phyloP scores from a whole-genome alignment of 1,140 invertebrate species.

The Palaemon carinicauda region DNA sequence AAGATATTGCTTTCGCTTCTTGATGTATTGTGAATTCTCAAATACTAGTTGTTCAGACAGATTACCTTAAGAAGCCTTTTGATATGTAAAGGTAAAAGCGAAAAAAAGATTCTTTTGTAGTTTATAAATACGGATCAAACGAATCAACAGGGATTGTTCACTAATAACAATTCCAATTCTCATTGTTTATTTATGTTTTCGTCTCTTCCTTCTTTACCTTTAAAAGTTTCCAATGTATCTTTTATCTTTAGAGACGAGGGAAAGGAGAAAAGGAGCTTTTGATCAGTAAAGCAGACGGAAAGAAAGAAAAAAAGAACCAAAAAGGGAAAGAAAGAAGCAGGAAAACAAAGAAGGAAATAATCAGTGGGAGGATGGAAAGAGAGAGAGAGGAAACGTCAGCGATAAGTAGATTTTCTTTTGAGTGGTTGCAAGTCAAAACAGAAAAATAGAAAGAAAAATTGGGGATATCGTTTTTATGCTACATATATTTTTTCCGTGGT shows the following conservation, averaged over 20 bases:
- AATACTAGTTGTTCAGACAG: too few relatives aligned
- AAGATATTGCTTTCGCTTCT: too few relatives aligned
- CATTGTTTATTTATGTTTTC: too few relatives aligned
- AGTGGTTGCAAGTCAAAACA: not conserved
- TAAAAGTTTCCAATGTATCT: not conserved
- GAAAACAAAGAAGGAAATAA: not conserved
- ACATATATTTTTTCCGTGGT: not conserved
- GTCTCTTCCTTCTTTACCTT: too few relatives aligned
- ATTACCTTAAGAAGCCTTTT: too few relatives aligned
- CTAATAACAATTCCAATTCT: too few relatives aligned
- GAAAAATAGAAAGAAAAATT: not conserved
- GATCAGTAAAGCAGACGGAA: not conserved
- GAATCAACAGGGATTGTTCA: too few relatives aligned
- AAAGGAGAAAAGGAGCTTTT: not conserved
- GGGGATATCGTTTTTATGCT: not conserved
- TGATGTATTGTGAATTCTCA: too few relatives aligned
- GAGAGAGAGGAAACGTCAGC: not conserved
- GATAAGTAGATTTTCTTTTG: not conserved
- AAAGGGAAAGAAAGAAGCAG: not conserved
- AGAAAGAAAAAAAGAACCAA: not conserved
- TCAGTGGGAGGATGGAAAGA: constrained; percentile 4
- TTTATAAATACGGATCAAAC: too few relatives aligned
- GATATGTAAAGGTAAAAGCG: too few relatives aligned
- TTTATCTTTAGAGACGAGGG: not conserved
- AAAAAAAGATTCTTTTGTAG: too few relatives aligned